Conservation (phyloP, 2,797 vertebrate species). For the Halcyon leucocephala region DNA sequence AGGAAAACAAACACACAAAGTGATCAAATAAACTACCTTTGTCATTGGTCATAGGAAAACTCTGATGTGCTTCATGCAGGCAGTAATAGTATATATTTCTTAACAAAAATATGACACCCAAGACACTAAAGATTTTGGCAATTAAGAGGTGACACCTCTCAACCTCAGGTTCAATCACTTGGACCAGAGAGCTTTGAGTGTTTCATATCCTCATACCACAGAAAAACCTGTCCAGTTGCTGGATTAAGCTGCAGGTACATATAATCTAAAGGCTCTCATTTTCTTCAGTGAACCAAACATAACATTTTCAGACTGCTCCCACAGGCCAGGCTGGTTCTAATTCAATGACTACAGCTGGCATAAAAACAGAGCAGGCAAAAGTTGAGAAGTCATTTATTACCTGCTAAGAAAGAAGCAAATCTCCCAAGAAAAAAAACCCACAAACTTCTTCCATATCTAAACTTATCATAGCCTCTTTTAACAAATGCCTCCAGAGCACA, state of each 20-base stretch:
- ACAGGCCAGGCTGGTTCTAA: not conserved
- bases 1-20: not conserved
- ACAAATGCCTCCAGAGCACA: not conserved
- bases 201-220: not conserved
- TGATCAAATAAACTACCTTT: not conserved
- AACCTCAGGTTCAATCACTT: not conserved
- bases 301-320: not conserved
- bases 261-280: not conserved
- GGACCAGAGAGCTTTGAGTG: not conserved
- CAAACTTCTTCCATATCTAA: not conserved
- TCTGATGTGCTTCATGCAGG: not conserved
- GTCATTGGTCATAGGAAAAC: not conserved
- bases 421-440: not conserved
- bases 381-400: not conserved
- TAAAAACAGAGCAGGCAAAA: not conserved
- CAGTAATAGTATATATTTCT: not conserved
- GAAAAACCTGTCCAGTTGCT: not conserved
- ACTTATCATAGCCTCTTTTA: not conserved
- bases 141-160: not conserved
- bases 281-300: not conserved
- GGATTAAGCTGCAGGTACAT: not conserved
- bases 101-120: not conserved
- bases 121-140: not conserved
- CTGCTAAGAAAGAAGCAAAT: not conserved
- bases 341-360: not conserved